Percentiles rank a stretch among this genome's conserved stretches.
phyloP scores from a whole-genome alignment of 2,888 invertebrate genomes.

The Meloe dianella region DNA sequence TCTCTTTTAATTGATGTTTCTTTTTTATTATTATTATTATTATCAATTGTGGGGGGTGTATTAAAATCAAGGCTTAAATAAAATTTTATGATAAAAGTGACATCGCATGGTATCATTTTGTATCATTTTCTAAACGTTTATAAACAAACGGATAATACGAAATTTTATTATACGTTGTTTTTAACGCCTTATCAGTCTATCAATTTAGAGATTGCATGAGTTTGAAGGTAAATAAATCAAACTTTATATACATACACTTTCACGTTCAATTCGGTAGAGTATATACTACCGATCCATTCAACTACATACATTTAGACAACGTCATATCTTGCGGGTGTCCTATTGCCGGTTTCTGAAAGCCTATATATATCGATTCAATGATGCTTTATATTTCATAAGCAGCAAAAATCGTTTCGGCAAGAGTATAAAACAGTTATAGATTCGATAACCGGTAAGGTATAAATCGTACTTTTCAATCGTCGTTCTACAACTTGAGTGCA shows the following conservation, averaged over 20 bases:
- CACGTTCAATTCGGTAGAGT: not conserved
- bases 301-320: too few relatives aligned
- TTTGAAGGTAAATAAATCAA: not conserved
- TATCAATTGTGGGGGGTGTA: not conserved
- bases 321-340: too few relatives aligned
- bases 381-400: too few relatives aligned
- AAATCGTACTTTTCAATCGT: too few relatives aligned
- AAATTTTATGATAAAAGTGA: constrained; percentile 21
- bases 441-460: too few relatives aligned
- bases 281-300: not conserved
- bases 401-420: too few relatives aligned
- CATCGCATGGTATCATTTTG: constrained; percentile 21
- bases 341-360: too few relatives aligned
- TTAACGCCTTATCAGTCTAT: constrained; percentile 3
- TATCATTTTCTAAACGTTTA: constrained; percentile 14
- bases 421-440: too few relatives aligned
- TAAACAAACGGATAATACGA: constrained; percentile 21
- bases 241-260: not conserved
- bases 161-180: constrained; percentile 21
- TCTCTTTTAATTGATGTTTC: not conserved
- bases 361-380: too few relatives aligned
- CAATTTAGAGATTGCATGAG: constrained; percentile 15
- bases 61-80: constrained; percentile 1
- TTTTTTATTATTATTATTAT: too few relatives aligned
- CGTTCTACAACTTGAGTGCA: too few relatives aligned